phyloP scores from a whole-genome alignment of 2,797 vertebrate genomes.

The Pangasius mekongensis region DNA sequence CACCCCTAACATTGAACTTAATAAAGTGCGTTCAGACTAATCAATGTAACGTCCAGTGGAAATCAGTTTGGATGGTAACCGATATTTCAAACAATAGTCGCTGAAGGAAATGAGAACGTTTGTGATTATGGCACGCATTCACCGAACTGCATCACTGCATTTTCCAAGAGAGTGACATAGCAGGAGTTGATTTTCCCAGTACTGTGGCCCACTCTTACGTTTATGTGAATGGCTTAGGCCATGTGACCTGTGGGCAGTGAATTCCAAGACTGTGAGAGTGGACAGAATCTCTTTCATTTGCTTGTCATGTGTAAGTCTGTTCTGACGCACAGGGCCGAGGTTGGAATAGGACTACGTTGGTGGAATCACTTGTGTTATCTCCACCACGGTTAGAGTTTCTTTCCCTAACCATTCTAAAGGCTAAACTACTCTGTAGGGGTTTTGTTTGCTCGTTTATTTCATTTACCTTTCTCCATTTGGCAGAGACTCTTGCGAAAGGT shows the following conservation, averaged over 20 bases:
- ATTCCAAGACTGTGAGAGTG: constrained; percentile 59
- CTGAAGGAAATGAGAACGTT: neutral
- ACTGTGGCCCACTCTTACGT: neutral
- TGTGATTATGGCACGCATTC: constrained; percentile 6
- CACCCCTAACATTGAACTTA: neutral
- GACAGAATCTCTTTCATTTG: constrained; percentile 51
- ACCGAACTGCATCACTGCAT: neutral
- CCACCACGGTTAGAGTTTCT: neutral
- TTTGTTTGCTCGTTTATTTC: neutral
- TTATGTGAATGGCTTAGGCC: constrained; percentile 54
- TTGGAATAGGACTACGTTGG: constrained; percentile 32
- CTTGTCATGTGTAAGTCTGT: constrained; percentile 9
- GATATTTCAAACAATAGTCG: neutral
- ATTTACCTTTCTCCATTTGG: neutral
- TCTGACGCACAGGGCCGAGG: constrained; percentile 48
- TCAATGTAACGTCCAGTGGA: neutral
- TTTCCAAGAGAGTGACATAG: neutral
- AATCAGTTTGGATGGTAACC: neutral
- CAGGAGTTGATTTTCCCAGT: neutral
- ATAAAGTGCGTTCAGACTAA: neutral
- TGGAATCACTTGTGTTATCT: constrained; percentile 28
- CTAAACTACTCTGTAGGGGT: constrained; percentile 10
- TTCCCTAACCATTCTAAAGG: constrained; percentile 10
- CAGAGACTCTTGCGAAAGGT: neutral
- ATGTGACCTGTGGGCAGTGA: constrained; percentile 69